Percentiles rank a stretch among this genome's conserved stretches.
phyloP scores from a whole-genome alignment of 2,113 vertebrate genomes.

The Kryptolebias marmoratus region DNA sequence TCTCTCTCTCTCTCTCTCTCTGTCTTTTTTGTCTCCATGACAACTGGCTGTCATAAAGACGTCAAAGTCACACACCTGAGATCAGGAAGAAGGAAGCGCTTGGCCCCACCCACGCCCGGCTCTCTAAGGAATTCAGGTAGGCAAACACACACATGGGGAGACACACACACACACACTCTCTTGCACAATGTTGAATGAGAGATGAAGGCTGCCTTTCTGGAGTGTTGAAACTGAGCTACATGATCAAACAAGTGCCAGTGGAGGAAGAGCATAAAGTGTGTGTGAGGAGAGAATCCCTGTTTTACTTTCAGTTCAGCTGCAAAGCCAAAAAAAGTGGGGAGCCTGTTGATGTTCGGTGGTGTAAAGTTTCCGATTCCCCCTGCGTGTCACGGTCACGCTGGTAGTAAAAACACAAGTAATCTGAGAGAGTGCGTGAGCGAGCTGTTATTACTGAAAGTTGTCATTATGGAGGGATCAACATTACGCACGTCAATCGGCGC shows the following conservation, averaged over 20 bases:
- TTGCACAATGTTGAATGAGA: constrained; percentile 37
- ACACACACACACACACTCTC: constrained; percentile 5
- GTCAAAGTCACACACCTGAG: constrained; percentile 45
- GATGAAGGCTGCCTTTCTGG: constrained; percentile 22
- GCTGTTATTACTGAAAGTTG: constrained; percentile 57
- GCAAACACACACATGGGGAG: constrained; percentile 22
- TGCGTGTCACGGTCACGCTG: constrained; percentile 29
- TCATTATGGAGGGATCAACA: constrained; percentile 49
- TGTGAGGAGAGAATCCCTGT: constrained; percentile 16
- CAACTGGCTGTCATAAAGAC: constrained; percentile 44
- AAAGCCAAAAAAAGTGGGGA: constrained; percentile 11
- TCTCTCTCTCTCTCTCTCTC: neutral
- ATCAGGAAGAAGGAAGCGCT: constrained; percentile 67
- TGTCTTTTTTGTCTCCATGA: constrained; percentile 35
- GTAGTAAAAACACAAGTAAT: constrained; percentile 30
- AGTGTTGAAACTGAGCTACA: constrained; percentile 36
- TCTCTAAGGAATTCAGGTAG: constrained; percentile 61
- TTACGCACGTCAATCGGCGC: constrained; percentile 34
- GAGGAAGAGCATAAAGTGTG: constrained; percentile 9
- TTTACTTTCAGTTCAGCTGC: constrained; percentile 49
- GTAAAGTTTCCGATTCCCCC: constrained; percentile 18
- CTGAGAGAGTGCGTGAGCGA: neutral
- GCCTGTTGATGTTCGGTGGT: constrained; percentile 18
- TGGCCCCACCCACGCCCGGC: constrained; percentile 36
- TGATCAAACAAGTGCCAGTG: constrained; percentile 60